Percentiles rank a stretch among this genome's conserved stretches.
Conservation (phyloP, 2,888 invertebrate species). For the Junonia oenone region DNA sequence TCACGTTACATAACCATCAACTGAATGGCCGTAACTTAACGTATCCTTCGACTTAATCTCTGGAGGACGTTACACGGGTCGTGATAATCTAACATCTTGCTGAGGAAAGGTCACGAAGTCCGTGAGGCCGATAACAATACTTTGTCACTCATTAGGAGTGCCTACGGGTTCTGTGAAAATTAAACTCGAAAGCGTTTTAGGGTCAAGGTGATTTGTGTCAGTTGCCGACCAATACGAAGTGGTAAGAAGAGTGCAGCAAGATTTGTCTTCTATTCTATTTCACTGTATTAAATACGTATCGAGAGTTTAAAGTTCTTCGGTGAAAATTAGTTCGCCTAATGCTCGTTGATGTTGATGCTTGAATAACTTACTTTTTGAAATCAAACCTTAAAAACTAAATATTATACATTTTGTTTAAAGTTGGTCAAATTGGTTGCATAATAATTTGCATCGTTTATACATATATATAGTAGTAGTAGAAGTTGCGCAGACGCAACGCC, state of each 20-base stretch:
- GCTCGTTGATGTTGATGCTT: too few relatives aligned
- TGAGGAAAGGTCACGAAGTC: conserved; percentile 32
- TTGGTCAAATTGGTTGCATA: too few relatives aligned
- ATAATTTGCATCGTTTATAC: too few relatives aligned
- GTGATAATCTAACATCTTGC: conserved; percentile 13
- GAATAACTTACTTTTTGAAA: too few relatives aligned
- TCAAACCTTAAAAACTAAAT: too few relatives aligned
- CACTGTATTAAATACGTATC: too few relatives aligned
- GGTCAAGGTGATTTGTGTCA: neutral
- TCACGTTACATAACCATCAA: neutral
- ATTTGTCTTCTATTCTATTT: too few relatives aligned
- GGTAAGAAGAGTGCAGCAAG: too few relatives aligned
- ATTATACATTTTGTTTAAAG: too few relatives aligned
- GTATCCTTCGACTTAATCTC: conserved; percentile 8
- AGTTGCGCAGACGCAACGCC: neutral
- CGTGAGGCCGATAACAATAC: conserved; percentile 42
- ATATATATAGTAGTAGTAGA: neutral
- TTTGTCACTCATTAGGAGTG: conserved; percentile 41
- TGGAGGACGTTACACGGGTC: neutral
- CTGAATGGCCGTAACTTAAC: conserved; percentile 1
- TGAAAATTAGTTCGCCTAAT: too few relatives aligned
- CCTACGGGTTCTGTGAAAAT: neutral
- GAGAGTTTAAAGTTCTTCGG: too few relatives aligned
- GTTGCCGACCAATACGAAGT: too few relatives aligned
- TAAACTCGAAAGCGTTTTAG: conserved; percentile 1